Conservation (phyloP, 2,113 vertebrate species). For the Pseudolaguvia tuberculata region DNA sequence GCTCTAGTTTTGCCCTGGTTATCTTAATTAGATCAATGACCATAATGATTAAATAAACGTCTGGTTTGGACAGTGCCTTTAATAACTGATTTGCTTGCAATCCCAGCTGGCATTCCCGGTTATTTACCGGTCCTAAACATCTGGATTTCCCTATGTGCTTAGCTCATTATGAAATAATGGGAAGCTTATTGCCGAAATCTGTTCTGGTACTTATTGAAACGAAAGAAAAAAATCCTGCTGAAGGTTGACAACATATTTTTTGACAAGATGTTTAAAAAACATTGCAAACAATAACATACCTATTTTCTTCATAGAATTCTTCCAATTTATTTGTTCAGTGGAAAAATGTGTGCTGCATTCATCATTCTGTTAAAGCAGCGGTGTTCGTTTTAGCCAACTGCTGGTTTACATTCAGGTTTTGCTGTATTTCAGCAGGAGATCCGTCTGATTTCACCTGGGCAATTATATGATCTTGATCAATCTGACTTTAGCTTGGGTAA, state of each 20-base stretch:
- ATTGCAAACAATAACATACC: not conserved
- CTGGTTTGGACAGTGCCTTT: constrained; percentile 22
- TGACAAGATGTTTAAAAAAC: not conserved
- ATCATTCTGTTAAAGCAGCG: not conserved
- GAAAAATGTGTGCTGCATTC: not conserved
- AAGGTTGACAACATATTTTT: not conserved
- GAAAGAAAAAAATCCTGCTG: not conserved
- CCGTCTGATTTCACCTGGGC: too few species aligned
- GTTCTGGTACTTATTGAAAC: not conserved
- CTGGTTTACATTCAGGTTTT: too few species aligned
- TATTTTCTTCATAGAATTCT: not conserved
- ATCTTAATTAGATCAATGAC: constrained; percentile 29
- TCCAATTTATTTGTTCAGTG: not conserved
- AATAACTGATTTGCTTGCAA: constrained; percentile 23
- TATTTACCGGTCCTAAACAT: constrained; percentile 14
- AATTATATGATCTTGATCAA: too few species aligned
- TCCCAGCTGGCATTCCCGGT: constrained; percentile 31
- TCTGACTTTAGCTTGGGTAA: too few species aligned
- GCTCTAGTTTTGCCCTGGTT: constrained; percentile 12
- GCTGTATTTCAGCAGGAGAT: too few species aligned
- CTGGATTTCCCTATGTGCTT: constrained; percentile 11
- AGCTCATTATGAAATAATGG: not conserved
- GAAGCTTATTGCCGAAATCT: not conserved
- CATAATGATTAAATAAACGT: constrained; percentile 27
- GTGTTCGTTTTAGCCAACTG: too few species aligned